Percentiles rank a stretch among this genome's conserved stretches.
phyloP scores from a whole-genome alignment of 1,140 invertebrate species.

The Zophobas morio region DNA sequence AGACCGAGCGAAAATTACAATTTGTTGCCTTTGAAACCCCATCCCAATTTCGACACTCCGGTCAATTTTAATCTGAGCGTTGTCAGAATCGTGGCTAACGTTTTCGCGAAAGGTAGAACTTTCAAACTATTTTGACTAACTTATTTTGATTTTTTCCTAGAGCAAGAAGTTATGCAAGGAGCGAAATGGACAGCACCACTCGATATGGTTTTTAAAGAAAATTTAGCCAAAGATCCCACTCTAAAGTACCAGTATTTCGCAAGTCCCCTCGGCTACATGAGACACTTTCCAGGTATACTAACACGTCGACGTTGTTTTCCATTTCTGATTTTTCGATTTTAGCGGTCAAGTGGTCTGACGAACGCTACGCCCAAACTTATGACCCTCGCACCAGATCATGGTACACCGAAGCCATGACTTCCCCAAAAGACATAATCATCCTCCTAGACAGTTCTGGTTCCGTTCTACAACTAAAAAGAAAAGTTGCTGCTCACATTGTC shows the following conservation, averaged over 20 bases:
- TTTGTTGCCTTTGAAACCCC: slow-evolving; percentile 57
- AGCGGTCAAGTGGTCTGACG: slow-evolving; percentile 79
- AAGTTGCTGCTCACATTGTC: slow-evolving; percentile 95
- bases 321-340: slow-evolving; percentile 16
- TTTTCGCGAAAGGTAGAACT: background rate
- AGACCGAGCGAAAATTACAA: slow-evolving; percentile 51
- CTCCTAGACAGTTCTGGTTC: slow-evolving; percentile 96
- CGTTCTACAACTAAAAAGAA: slow-evolving; percentile 94
- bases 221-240: slow-evolving; percentile 89
- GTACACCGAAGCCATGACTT: slow-evolving; percentile 97
- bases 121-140: background rate
- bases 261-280: slow-evolving; percentile 90
- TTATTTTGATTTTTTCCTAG: slow-evolving; percentile 53
- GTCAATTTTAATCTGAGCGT: slow-evolving; percentile 64
- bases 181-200: slow-evolving; percentile 85
- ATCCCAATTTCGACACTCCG: slow-evolving; percentile 57
- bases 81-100: slow-evolving; percentile 60
- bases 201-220: slow-evolving; percentile 88
- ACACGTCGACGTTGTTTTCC: background rate
- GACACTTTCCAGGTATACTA: slow-evolving; percentile 84
- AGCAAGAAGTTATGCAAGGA: slow-evolving; percentile 61
- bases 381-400: slow-evolving; percentile 91
- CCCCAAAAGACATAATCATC: slow-evolving; percentile 97
- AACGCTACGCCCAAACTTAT: slow-evolving; percentile 85
- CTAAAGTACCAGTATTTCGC: slow-evolving; percentile 98